Evolutionary conservation across 2,797 vertebrate species (phyloP).

Genomic region (Amblyopsis hoosieri): DNA sequence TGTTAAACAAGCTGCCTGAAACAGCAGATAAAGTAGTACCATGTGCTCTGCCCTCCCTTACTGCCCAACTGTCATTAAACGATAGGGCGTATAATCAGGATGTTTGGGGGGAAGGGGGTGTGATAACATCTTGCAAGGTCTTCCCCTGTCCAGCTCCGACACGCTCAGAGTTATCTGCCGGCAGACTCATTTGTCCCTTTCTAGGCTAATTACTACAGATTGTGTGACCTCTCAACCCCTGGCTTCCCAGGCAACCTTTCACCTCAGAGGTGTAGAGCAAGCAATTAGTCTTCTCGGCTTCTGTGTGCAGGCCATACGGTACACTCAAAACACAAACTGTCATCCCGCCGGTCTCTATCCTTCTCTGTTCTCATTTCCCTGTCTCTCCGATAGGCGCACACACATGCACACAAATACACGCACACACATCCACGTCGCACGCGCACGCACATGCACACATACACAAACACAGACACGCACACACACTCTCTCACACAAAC

Average conservation of each 20-base stretch:
- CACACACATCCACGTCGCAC: constrained; percentile 30
- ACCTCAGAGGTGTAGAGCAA: constrained; percentile 75
- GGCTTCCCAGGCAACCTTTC: constrained; percentile 72
- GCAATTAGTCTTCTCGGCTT: constrained; percentile 79
- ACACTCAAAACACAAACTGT: constrained; percentile 44
- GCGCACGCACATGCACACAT: constrained; percentile 21
- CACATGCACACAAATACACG: constrained; percentile 28
- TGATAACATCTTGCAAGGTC: constrained; percentile 47
- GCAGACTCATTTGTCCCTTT: constrained; percentile 65
- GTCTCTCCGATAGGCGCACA: constrained; percentile 8
- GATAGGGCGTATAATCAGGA: constrained; percentile 27
- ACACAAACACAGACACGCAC: not conserved
- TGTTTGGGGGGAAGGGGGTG: constrained; percentile 25
- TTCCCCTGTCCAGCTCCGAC: constrained; percentile 39
- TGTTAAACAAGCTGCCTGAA: constrained; percentile 18
- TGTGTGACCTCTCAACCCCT: constrained; percentile 57
- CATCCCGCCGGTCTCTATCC: not conserved
- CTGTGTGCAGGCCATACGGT: constrained; percentile 63
- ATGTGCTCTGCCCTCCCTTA: not conserved
- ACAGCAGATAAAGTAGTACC: constrained; percentile 12
- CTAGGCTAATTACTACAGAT: constrained; percentile 67
- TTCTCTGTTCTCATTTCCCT: constrained; percentile 25
- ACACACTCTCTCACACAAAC: not conserved
- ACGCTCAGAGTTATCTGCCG: constrained; percentile 26
- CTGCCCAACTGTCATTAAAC: constrained; percentile 24